Percentiles rank a stretch among this genome's conserved stretches.
Evolutionary conservation across 2,113 vertebrate species (phyloP).

Genomic region (Chionodraco myersi): DNA sequence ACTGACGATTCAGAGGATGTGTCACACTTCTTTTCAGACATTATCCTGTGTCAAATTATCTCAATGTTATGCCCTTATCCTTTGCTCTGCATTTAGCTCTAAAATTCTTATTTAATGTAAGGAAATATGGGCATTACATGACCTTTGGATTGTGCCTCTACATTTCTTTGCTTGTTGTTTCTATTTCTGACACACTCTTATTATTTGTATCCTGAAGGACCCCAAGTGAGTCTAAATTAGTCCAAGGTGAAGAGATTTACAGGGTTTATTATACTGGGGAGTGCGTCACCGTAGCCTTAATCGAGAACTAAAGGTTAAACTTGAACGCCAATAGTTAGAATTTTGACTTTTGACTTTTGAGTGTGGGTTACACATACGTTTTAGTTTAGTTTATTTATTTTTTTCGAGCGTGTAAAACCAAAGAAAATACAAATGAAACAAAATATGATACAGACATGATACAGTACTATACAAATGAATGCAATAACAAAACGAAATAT

Average conservation of each 20-base stretch:
- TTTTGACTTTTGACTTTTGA: too few relatives aligned
- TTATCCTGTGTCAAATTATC: background rate
- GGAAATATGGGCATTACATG: background rate
- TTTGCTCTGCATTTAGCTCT: background rate
- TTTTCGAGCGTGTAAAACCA: too few relatives aligned
- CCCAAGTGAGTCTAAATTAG: constrained; percentile 41
- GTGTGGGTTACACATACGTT: too few relatives aligned
- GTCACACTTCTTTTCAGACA: background rate
- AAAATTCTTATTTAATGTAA: background rate
- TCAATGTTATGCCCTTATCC: background rate
- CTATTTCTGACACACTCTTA: constrained; percentile 41
- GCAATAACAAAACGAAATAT: too few relatives aligned
- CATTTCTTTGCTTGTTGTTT: constrained; percentile 11
- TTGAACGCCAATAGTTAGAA: background rate
- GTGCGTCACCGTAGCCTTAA: background rate
- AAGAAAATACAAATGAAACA: too few relatives aligned
- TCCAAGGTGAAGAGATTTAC: constrained; percentile 36
- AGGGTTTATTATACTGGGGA: background rate
- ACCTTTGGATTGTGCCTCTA: background rate
- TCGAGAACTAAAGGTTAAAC: background rate
- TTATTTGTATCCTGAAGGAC: constrained; percentile 40
- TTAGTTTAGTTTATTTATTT: too few relatives aligned
- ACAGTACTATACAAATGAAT: too few relatives aligned
- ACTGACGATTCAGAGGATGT: background rate
- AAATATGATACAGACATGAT: too few relatives aligned